Percentiles rank a stretch among this genome's conserved stretches.
Conservation (phyloP, 2,797 vertebrate genomes). For the Sebastes nivosus region DNA sequence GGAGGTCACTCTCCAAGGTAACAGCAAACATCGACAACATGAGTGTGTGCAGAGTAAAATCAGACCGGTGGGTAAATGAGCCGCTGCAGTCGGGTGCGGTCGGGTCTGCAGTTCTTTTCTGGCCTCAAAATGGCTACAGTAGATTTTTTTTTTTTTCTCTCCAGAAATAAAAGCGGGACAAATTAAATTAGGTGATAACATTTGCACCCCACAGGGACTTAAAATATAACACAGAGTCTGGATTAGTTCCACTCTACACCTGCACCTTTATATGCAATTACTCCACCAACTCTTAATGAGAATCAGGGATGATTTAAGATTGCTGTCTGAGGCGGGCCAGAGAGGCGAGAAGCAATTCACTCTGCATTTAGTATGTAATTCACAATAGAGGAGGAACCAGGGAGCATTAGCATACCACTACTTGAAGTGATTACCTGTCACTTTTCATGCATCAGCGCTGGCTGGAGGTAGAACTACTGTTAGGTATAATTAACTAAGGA, state of each 20-base stretch:
- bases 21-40: slow-evolving; percentile 34
- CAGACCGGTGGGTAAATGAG: neutral
- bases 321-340: slow-evolving; percentile 7
- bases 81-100: neutral
- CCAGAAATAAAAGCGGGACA: slow-evolving; percentile 5
- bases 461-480: slow-evolving; percentile 22
- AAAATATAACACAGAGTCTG: slow-evolving; percentile 3
- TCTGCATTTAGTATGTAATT: slow-evolving; percentile 48
- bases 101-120: neutral
- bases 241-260: slow-evolving; percentile 9
- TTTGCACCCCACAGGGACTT: neutral
- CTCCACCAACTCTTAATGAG: neutral
- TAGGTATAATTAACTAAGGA: slow-evolving; percentile 39
- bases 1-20: slow-evolving; percentile 93
- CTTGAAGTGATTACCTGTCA: slow-evolving; percentile 50
- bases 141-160: neutral
- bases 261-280: slow-evolving; percentile 8
- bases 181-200: slow-evolving; percentile 47
- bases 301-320: slow-evolving; percentile 27
- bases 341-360: slow-evolving; percentile 34
- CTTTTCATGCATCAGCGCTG: slow-evolving; percentile 37
- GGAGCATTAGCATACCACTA: slow-evolving; percentile 35
- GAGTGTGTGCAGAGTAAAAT: neutral
- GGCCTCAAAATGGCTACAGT: neutral
- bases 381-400: slow-evolving; percentile 23